Evolutionary conservation across 1,140 invertebrate species (phyloP).

Genomic region (Procambarus clarkii): DNA sequence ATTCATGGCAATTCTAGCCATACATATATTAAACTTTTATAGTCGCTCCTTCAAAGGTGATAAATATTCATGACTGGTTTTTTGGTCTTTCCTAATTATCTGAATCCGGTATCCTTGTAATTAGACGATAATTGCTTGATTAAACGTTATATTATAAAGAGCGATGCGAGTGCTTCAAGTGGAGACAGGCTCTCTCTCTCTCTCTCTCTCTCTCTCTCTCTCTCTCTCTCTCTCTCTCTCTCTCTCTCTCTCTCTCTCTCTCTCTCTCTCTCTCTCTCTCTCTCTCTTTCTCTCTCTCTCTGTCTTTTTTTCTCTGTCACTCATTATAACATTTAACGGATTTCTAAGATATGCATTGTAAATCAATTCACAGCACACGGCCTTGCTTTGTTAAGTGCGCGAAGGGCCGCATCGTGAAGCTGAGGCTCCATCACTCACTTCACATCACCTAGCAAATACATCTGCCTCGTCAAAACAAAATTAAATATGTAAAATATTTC

Average conservation of each 20-base stretch:
- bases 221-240: neutral
- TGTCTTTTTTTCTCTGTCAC: neutral
- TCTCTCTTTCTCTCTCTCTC: neutral
- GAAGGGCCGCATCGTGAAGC: no score
- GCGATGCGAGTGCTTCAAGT: neutral
- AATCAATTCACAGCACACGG: no score
- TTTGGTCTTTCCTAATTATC: neutral
- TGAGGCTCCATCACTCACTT: no score
- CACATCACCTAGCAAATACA: no score
- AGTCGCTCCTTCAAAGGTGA: neutral
- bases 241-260: conserved; percentile 17
- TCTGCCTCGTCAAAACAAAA: no score
- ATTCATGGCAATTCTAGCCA: no score
- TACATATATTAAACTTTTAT: neutral
- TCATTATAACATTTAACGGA: no score
- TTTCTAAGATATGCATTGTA: no score
- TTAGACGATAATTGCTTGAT: neutral
- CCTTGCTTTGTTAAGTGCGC: no score
- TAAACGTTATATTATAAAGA: neutral
- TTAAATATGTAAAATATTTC: no score
- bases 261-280: neutral
- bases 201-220: neutral
- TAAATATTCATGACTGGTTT: neutral
- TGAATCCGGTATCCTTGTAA: neutral
- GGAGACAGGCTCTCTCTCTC: no score